These are phyloP conservation scores for Aphodius sticticus DNA, from an alignment of 2,888 invertebrate genomes.

Conservation along the genomic window DNA sequence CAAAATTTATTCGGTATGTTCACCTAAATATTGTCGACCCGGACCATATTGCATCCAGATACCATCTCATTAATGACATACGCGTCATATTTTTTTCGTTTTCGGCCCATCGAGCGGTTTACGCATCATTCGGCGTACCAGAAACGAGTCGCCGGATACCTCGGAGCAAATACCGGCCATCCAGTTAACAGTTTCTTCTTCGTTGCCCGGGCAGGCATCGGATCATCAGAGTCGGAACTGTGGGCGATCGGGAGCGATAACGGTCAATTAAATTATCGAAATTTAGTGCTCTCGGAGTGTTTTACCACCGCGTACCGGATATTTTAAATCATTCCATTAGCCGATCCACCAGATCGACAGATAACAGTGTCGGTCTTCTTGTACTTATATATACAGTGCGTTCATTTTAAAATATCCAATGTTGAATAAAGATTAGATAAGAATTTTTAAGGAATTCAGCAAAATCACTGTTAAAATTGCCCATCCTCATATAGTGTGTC, in stretches of 20 bases:
- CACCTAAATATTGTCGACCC: not conserved
- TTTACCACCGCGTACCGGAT: slow-evolving; percentile 21
- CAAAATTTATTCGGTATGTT: not conserved
- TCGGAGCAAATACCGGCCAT: not conserved
- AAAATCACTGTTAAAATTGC: not conserved
- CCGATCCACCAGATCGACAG: slow-evolving; percentile 23
- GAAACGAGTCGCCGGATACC: slow-evolving; percentile 4
- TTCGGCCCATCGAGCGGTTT: not conserved
- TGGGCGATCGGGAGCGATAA: slow-evolving; percentile 33
- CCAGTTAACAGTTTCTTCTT: not conserved
- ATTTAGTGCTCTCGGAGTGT: slow-evolving; percentile 23
- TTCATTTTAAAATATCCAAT: not conserved
- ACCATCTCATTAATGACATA: not conserved
- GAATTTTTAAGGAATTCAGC: not conserved
- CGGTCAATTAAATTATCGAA: slow-evolving; percentile 40
- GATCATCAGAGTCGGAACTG: slow-evolving; percentile 11
- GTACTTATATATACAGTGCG: not conserved
- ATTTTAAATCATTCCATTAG: slow-evolving; percentile 31
- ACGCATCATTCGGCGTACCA: not conserved
- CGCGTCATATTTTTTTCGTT: not conserved
- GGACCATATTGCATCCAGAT: not conserved
- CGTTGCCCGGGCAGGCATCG: not conserved
- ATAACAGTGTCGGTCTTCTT: not conserved
- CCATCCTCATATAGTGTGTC: no score
- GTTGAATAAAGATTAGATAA: not conserved